Evolutionary conservation across 2,113 vertebrate genomes (phyloP).

Genomic region (Ictalurus furcatus): DNA sequence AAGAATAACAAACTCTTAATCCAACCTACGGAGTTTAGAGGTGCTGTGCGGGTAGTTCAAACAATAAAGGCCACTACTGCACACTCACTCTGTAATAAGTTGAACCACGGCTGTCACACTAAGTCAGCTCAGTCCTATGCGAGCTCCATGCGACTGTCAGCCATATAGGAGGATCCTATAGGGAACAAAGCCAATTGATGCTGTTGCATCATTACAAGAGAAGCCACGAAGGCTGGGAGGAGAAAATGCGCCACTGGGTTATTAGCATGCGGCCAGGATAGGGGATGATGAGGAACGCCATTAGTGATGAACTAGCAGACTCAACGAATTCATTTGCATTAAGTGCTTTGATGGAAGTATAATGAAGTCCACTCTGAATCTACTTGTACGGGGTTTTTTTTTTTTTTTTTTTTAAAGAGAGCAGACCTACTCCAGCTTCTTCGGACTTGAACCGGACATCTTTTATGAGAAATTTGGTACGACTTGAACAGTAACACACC

Average conservation of each 20-base stretch:
- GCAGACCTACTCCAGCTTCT: neutral
- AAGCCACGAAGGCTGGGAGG: constrained; percentile 52
- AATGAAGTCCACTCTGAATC: constrained; percentile 68
- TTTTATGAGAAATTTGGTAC: constrained; percentile 2
- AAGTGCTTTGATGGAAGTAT: constrained; percentile 61
- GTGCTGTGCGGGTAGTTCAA: neutral
- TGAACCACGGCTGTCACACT: neutral
- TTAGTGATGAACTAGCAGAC: constrained; percentile 72
- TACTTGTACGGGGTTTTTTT: constrained; percentile 37
- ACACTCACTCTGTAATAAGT: neutral
- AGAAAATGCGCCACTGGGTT: constrained; percentile 51
- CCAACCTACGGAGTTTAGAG: no score
- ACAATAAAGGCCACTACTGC: neutral
- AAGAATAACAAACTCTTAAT: neutral
- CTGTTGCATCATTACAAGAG: constrained; percentile 64
- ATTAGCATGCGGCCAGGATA: constrained; percentile 67
- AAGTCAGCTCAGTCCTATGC: neutral
- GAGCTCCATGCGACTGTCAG: constrained; percentile 45
- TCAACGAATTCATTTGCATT: constrained; percentile 69
- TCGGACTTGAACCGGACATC: neutral
- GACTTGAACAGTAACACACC: neutral
- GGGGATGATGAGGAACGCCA: constrained; percentile 67
- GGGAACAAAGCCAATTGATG: constrained; percentile 64
- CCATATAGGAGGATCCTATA: constrained; percentile 51
- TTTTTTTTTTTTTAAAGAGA: constrained; percentile 36